Percentiles rank a stretch among this genome's conserved stretches.
phyloP scores from a whole-genome alignment of 2,113 vertebrate species.

The Sclerurus mexicanus region DNA sequence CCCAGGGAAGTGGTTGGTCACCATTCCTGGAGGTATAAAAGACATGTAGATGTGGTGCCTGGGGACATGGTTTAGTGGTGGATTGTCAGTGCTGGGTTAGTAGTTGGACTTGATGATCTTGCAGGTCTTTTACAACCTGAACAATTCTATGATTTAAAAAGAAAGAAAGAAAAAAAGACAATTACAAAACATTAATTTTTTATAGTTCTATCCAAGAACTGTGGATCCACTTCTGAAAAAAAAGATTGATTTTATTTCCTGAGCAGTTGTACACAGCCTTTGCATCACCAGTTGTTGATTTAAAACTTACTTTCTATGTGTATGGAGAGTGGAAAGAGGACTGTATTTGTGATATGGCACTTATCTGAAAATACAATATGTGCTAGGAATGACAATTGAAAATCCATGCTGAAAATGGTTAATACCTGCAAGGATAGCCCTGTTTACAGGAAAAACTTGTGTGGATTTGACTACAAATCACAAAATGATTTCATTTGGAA shows the following conservation, averaged over 20 bases:
- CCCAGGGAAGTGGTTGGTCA: neutral
- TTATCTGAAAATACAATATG: neutral
- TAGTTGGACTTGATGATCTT: neutral
- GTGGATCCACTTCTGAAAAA: neutral
- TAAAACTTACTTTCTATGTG: neutral
- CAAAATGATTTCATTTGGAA: neutral
- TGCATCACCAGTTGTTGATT: neutral
- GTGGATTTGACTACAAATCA: neutral
- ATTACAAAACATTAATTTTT: neutral
- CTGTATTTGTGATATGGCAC: neutral
- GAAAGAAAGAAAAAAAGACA: neutral
- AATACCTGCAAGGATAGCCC: neutral
- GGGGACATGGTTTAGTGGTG: neutral
- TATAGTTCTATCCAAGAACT: neutral
- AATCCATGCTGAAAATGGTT: neutral
- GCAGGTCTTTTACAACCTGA: neutral
- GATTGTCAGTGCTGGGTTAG: neutral
- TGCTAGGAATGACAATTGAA: neutral
- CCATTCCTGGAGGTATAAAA: neutral
- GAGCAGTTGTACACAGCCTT: fast-evolving
- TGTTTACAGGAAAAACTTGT: neutral
- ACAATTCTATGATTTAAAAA: neutral
- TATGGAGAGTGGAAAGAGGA: neutral
- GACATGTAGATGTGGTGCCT: neutral
- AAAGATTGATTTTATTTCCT: neutral